phyloP scores from a whole-genome alignment of 2,888 invertebrate genomes.

The Temnothorax unifasciatus region DNA sequence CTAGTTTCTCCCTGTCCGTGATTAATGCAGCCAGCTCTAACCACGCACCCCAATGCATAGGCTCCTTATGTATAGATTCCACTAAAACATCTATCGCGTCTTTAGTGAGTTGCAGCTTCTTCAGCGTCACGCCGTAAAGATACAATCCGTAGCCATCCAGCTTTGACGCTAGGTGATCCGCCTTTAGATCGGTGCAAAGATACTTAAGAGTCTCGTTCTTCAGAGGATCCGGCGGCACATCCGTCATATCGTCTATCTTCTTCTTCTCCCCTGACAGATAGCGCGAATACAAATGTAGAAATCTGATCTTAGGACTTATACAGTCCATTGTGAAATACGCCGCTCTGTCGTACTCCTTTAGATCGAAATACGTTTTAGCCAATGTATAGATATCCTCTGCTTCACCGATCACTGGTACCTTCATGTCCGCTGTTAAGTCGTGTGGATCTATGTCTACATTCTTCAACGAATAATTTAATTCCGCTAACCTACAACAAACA shows the following conservation, averaged over 20 bases:
- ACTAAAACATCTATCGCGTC: constrained; percentile 93
- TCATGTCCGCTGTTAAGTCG: constrained; percentile 86
- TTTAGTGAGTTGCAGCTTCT: constrained; percentile 93
- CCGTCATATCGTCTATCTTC: constrained; percentile 93
- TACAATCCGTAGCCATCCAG: constrained; percentile 96
- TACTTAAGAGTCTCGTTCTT: constrained; percentile 87
- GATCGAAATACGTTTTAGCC: constrained; percentile 95
- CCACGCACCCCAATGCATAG: constrained; percentile 98
- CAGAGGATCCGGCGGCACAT: constrained; percentile 89
- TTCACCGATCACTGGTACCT: constrained; percentile 87
- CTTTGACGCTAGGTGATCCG: constrained; percentile 88
- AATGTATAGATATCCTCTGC: constrained; percentile 92
- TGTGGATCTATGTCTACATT: constrained; percentile 89
- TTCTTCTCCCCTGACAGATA: constrained; percentile 97
- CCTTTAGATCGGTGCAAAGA: constrained; percentile 88
- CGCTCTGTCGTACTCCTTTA: constrained; percentile 96
- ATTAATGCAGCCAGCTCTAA: constrained; percentile 95
- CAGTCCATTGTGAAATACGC: constrained; percentile 93
- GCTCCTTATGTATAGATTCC: constrained; percentile 92
- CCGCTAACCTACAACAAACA: constrained; percentile 89
- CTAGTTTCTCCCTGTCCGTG: constrained; percentile 92
- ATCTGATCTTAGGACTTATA: constrained; percentile 91
- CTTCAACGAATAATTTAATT: constrained; percentile 92
- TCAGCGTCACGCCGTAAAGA: constrained; percentile 96
- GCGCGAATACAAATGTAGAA: constrained; percentile 94